phyloP scores from a whole-genome alignment of 2,888 invertebrate genomes.

The Ormyrus thymus region DNA sequence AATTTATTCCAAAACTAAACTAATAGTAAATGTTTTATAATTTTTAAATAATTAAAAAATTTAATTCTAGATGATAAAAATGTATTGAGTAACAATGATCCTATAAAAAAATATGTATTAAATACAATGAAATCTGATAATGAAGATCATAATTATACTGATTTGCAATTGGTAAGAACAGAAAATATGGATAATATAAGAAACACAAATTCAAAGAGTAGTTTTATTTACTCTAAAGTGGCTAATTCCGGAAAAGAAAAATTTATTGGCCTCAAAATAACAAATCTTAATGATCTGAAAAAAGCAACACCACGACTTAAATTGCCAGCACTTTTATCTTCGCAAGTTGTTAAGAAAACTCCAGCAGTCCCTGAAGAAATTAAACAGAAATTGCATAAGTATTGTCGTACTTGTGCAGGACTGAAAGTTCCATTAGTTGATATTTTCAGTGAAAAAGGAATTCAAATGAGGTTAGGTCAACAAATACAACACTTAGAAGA shows the following conservation, averaged over 20 bases:
- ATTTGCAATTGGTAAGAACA: neutral
- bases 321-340: slow-evolving; percentile 57
- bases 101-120: neutral
- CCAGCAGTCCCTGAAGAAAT: slow-evolving; percentile 54
- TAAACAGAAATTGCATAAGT: slow-evolving; percentile 67
- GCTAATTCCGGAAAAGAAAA: slow-evolving; percentile 51
- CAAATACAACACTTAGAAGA: slow-evolving; percentile 71
- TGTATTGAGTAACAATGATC: neutral
- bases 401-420: slow-evolving; percentile 73
- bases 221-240: slow-evolving; percentile 50
- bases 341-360: slow-evolving; percentile 47
- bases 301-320: slow-evolving; percentile 70
- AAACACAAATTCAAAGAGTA: slow-evolving; percentile 29
- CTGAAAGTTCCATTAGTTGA: slow-evolving; percentile 71
- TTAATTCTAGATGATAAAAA: slow-evolving; percentile 16
- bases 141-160: slow-evolving; percentile 39
- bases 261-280: slow-evolving; percentile 61
- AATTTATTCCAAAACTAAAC: neutral
- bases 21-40: neutral
- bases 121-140: slow-evolving; percentile 13
- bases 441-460: slow-evolving; percentile 71
- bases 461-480: slow-evolving; percentile 70
- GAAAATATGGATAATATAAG: neutral
- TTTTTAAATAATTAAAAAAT: neutral
- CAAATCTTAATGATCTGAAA: slow-evolving; percentile 70